Evolutionary conservation across 2,797 vertebrate species (phyloP).

Genomic region (Enteromius thamalakanensis): DNA sequence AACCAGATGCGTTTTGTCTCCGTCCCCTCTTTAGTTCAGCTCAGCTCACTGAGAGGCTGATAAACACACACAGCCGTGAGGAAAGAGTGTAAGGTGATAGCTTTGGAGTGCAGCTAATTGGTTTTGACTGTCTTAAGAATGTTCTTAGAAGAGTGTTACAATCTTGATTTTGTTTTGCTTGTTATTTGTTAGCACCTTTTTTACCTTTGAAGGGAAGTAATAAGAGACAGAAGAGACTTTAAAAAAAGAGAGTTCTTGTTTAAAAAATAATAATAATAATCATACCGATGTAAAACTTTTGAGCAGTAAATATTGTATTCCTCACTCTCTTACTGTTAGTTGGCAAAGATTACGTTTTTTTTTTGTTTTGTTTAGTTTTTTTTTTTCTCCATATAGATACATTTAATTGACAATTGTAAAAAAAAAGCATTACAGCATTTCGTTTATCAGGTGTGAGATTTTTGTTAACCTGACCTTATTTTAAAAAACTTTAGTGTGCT

Average conservation of each 20-base stretch:
- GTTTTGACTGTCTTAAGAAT: slow-evolving; percentile 51
- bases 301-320: background rate
- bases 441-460: slow-evolving; percentile 9
- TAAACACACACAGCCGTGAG: slow-evolving; percentile 64
- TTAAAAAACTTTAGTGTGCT: background rate
- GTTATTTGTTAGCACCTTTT: background rate
- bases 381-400: no score
- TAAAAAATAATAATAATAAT: no score
- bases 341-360: background rate
- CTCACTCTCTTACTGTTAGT: slow-evolving; percentile 2
- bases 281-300: background rate
- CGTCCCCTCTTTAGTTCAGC: slow-evolving; percentile 28
- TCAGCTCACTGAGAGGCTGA: slow-evolving; percentile 26
- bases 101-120: slow-evolving; percentile 63
- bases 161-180: slow-evolving; percentile 16
- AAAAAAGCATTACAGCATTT: background rate
- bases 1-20: slow-evolving; percentile 52
- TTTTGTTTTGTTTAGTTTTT: background rate
- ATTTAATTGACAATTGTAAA: background rate
- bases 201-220: background rate
- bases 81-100: slow-evolving; percentile 67
- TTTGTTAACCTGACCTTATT: slow-evolving; percentile 3
- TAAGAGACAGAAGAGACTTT: background rate
- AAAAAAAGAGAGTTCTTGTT: background rate
- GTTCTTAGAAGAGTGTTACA: slow-evolving; percentile 19